Conservation (phyloP, 1,140 invertebrate species). For the Ceratina calcarata region DNA sequence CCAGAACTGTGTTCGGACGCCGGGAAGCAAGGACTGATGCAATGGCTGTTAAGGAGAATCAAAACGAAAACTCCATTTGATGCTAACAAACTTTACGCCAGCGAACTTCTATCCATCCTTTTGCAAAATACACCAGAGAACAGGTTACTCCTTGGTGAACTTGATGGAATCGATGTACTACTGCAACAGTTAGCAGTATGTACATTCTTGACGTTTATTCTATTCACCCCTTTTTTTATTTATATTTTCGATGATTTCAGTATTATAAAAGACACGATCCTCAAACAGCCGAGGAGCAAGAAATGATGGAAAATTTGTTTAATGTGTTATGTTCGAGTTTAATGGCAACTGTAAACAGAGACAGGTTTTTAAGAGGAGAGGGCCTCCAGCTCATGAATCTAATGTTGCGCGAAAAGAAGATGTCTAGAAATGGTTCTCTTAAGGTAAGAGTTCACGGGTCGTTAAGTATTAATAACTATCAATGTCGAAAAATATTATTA, state of each 20-base stretch:
- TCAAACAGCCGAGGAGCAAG: slow-evolving; percentile 93
- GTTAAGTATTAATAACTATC: slow-evolving; percentile 25
- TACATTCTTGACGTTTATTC: slow-evolving; percentile 55
- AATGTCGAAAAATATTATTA: slow-evolving; percentile 3
- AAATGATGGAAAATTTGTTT: slow-evolving; percentile 99
- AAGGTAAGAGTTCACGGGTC: slow-evolving; percentile 83
- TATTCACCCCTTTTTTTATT: slow-evolving; percentile 10
- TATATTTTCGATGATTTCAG: slow-evolving; percentile 77
- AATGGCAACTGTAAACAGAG: slow-evolving; percentile 92
- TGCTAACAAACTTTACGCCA: slow-evolving; percentile 97
- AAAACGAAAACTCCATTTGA: slow-evolving; percentile 95
- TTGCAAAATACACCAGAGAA: slow-evolving; percentile 94
- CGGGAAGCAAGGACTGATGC: slow-evolving; percentile 93
- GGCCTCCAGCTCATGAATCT: slow-evolving; percentile 97
- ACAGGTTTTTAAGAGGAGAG: slow-evolving; percentile 96
- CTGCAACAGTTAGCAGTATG: slow-evolving; percentile 95
- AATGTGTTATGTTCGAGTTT: slow-evolving; percentile 96
- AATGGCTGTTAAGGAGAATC: slow-evolving; percentile 95
- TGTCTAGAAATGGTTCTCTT: slow-evolving; percentile 96
- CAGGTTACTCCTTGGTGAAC: slow-evolving; percentile 90
- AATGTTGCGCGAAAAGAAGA: slow-evolving; percentile 98
- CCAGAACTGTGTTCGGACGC: slow-evolving; percentile 91
- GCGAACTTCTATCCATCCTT: slow-evolving; percentile 97
- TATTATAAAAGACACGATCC: slow-evolving; percentile 98
- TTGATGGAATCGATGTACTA: slow-evolving; percentile 98